Conservation (phyloP, 2,113 vertebrate genomes). For the Calypte anna region DNA sequence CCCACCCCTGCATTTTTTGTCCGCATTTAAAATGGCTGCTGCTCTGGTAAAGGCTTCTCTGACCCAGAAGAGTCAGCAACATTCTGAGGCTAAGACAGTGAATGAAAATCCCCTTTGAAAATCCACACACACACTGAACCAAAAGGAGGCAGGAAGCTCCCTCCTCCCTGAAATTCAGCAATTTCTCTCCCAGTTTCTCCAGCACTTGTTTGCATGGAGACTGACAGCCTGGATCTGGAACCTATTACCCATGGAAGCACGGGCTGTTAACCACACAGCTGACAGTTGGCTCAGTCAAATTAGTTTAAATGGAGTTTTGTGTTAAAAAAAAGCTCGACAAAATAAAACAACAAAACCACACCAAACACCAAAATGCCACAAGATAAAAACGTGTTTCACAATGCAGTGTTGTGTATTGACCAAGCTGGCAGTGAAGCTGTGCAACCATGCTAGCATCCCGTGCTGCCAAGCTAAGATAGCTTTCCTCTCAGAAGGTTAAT, state of each 20-base stretch:
- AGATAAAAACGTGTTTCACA: neutral
- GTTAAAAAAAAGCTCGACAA: neutral
- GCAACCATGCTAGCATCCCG: rapidly evolving
- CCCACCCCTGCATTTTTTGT: neutral
- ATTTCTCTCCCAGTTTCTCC: neutral
- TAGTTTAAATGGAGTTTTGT: conserved; percentile 9
- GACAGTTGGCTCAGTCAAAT: conserved; percentile 11
- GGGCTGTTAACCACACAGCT: conserved; percentile 52
- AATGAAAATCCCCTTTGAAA: neutral
- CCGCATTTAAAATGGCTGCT: neutral
- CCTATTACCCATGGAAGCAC: conserved; percentile 44
- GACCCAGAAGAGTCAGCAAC: neutral
- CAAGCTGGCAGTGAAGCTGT: neutral
- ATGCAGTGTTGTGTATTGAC: rapidly evolving
- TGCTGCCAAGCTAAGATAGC: neutral
- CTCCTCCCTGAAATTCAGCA: conserved; percentile 8
- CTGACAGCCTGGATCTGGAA: conserved; percentile 49
- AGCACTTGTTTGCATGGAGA: conserved; percentile 24
- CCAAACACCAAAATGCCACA: neutral
- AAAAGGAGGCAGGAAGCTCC: conserved; percentile 14
- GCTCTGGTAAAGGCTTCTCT: rapidly evolving
- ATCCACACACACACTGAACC: neutral
- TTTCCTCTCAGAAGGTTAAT: neutral
- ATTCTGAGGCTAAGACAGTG: neutral
- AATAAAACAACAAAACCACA: too few species aligned